These are phyloP conservation scores for Trachythela sp. DNA, from an alignment of 64 coral and sea anemone genomes.

Conservation along the genomic window DNA sequence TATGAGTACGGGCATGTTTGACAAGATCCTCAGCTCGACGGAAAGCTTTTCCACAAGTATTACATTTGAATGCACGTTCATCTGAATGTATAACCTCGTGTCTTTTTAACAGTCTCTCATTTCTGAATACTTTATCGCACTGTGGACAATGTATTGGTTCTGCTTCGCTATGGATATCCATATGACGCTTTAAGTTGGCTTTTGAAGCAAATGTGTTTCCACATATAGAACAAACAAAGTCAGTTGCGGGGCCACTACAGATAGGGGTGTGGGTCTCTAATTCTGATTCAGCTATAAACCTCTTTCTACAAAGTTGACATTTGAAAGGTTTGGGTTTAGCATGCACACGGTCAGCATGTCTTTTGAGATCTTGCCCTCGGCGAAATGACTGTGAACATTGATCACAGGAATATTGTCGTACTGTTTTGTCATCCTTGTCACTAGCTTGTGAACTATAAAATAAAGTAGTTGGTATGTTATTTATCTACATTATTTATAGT, in stretches of 20 bases:
- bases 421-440: too few relatives aligned
- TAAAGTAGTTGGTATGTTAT: too few relatives aligned
- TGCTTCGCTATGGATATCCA: background rate
- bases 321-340: background rate
- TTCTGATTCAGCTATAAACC: background rate
- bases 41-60: slow-evolving; percentile 22
- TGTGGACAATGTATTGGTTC: background rate
- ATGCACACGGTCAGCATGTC: background rate
- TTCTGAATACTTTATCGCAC: slow-evolving; percentile 6
- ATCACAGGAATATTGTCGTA: background rate
- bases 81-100: slow-evolving; percentile 25
- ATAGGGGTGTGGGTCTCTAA: background rate
- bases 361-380: background rate
- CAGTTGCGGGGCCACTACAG: background rate
- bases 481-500: too few relatives aligned
- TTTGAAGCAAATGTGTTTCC: background rate
- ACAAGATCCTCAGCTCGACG: slow-evolving; percentile 7
- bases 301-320: background rate
- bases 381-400: background rate
- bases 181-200: background rate
- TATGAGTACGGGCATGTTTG: slow-evolving; percentile 32
- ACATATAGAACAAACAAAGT: background rate
- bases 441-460: too few relatives aligned
- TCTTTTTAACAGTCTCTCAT: slow-evolving; percentile 1
- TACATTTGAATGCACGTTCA: slow-evolving; percentile 32